Evolutionary conservation across 1,140 invertebrate genomes (phyloP).

Genomic region (Aphidius ervi): DNA sequence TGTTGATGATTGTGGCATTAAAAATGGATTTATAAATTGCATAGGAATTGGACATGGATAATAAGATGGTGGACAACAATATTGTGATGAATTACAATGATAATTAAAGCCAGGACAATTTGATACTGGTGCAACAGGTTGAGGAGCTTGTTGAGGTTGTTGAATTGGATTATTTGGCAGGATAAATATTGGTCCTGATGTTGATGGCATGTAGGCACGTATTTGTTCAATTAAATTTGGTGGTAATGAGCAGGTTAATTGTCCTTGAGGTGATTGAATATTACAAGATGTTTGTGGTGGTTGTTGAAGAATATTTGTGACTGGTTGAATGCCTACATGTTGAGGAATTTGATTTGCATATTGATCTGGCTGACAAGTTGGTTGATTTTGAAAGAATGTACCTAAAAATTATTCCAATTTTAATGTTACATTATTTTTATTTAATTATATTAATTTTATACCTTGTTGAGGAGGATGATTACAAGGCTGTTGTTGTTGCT

Average conservation of each 20-base stretch:
- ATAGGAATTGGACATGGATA: conserved; percentile 30
- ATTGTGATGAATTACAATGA: conserved; percentile 19
- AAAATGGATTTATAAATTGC: conserved; percentile 21
- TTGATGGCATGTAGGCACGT: conserved; percentile 27
- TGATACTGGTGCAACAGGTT: not conserved
- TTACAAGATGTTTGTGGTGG: not conserved
- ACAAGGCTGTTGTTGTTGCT: too few species aligned
- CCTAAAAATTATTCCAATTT: not conserved
- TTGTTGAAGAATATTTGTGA: conserved; percentile 9
- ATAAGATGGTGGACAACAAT: conserved; percentile 25
- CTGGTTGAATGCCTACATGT: not conserved
- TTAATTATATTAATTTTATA: not conserved
- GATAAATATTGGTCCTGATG: conserved; percentile 41
- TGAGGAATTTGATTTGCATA: not conserved
- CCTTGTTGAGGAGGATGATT: too few species aligned
- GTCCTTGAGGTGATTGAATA: conserved; percentile 6
- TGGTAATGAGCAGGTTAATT: conserved; percentile 17
- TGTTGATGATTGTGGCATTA: not conserved
- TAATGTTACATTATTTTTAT: not conserved
- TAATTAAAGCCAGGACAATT: conserved; percentile 18
- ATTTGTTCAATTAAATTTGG: conserved; percentile 38
- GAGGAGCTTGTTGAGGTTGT: conserved; percentile 1
- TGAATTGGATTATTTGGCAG: conserved; percentile 31
- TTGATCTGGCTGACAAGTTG: conserved; percentile 9
- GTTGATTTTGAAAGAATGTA: not conserved